Evolutionary conservation across 2,113 vertebrate species (phyloP), one percentile per base, ranked within the genome.

Genomic region (Malaclemys terrapin): DNA sequence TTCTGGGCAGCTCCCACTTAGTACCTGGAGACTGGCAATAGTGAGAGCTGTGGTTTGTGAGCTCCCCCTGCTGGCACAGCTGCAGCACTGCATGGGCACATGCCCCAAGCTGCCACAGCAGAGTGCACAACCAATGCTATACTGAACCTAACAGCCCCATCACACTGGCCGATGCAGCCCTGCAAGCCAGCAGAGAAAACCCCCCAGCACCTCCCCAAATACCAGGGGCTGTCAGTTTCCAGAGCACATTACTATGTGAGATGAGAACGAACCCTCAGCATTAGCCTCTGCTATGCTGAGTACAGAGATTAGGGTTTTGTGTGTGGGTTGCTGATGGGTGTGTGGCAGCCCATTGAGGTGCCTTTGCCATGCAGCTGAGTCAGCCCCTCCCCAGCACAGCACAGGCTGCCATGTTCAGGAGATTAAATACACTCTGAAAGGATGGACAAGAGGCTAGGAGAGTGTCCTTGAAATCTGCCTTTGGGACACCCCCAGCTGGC

Each of bases 101-200:
- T 2, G 12, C 42, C 5, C 75, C 24, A 76, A 45, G 38, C 65
- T 38, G 65, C 42, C 38, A 42, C 2, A 6, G 42, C 5, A 76
- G 72, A 4, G 65, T 38, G 5, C 65, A 72, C 75, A 76, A 24
- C 11, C 42, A 45, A 45, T 13, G 4, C 62, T 1, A 29, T 56
- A 3, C 49, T 20, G 79, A 29, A 42, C 49, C 29, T 9, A 1
- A 2, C 4, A 0, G n/a, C 29, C 42, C 1, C 0, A 13, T 50
- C 57, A 5, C 57, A 27, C 8, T 0, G 2, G 31, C 19, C 2
- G 2, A 22, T 22, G n/a, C 65, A 72, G n/a, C 65, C n/a, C 17
- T 22, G 35, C 9, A 38, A 38, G 9, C 19, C 65, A 38, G 65
- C 35, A 22, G 45, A 38, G 11, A 27, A 76, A 14, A 3, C 4